These are phyloP conservation scores for Lindbergichthys nudifrons DNA, from an alignment of 2,797 vertebrate genomes.

Conservation along the genomic window DNA sequence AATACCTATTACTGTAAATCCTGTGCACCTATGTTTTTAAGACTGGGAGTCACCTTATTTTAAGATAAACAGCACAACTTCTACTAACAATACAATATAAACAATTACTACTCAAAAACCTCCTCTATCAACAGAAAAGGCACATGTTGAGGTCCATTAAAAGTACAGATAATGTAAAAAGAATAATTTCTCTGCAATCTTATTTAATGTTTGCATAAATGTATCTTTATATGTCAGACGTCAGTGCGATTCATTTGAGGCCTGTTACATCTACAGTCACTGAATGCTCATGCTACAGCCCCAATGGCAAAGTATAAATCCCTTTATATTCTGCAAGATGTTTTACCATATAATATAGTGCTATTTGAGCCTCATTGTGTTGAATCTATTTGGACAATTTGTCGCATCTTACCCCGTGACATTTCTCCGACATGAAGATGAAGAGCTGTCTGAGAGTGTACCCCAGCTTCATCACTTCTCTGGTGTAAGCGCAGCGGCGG, in stretches of 20 bases:
- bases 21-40: no score
- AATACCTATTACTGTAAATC: no score
- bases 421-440: slow-evolving; percentile 71
- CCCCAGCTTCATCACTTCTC: slow-evolving; percentile 53
- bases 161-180: neutral
- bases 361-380: neutral
- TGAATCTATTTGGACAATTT: neutral
- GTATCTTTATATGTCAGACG: neutral
- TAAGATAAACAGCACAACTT: no score
- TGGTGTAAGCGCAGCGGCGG: slow-evolving; percentile 67
- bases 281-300: neutral
- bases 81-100: no score
- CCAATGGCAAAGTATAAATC: neutral
- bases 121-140: neutral
- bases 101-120: no score
- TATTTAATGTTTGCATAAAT: neutral
- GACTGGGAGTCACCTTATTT: no score
- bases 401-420: slow-evolving; percentile 71
- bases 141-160: neutral
- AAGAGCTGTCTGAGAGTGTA: slow-evolving; percentile 67
- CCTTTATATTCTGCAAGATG: neutral
- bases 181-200: neutral
- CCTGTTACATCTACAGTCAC: neutral
- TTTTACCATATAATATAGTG: no score
- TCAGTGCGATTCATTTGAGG: neutral